phyloP scores from a whole-genome alignment of 1,140 invertebrate genomes.

The Leptinotarsa defecta region DNA sequence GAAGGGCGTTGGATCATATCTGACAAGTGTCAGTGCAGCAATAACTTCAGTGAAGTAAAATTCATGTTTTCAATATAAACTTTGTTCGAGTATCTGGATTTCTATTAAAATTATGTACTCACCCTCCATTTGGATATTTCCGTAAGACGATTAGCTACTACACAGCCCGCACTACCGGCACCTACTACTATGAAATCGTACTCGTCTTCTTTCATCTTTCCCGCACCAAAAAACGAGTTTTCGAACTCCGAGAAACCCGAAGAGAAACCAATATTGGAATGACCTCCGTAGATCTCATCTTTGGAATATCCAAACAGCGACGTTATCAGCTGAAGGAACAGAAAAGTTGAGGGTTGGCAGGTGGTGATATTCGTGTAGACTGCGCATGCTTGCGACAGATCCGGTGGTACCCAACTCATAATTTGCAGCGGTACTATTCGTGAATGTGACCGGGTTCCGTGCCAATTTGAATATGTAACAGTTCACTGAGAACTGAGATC shows the following conservation, averaged over 20 bases:
- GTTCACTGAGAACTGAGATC: slow-evolving; percentile 8
- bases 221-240: slow-evolving; percentile 22
- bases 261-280: slow-evolving; percentile 17
- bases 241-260: slow-evolving; percentile 14
- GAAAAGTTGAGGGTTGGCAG: slow-evolving; percentile 61
- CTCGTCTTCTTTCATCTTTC: slow-evolving; percentile 38
- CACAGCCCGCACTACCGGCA: slow-evolving; percentile 70
- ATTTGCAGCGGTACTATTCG: neutral
- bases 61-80: no score
- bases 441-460: neutral
- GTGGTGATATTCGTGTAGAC: slow-evolving; percentile 60
- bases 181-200: slow-evolving; percentile 66
- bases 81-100: no score
- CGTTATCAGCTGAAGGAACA: slow-evolving; percentile 63
- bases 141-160: slow-evolving; percentile 66
- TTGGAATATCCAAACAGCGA: slow-evolving; percentile 62
- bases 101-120: slow-evolving; percentile 28
- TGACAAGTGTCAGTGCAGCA: no score
- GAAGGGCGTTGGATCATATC: no score
- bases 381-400: slow-evolving; percentile 61
- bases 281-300: slow-evolving; percentile 48
- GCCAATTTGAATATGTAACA: slow-evolving; percentile 11
- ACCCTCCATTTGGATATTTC: slow-evolving; percentile 61
- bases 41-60: no score
- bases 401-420: slow-evolving; percentile 60